Evolutionary conservation across 2,797 vertebrate genomes (phyloP).

Genomic region (Sebastiscus albofasciatus): DNA sequence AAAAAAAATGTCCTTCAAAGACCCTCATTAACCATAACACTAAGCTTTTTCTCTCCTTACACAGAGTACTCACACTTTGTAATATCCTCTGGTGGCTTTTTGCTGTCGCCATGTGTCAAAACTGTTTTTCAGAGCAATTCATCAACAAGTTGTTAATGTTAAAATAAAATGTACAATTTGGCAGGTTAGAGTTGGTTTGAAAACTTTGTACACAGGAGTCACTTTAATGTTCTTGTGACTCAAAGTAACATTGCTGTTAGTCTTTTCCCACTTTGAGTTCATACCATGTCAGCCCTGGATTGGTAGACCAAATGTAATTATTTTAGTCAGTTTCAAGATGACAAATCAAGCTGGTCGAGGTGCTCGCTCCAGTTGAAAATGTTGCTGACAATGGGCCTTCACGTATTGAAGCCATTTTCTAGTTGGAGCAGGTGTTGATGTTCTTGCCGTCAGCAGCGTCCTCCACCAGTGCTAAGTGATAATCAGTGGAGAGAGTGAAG

Average conservation of each 20-base stretch:
- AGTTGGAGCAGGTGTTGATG: conserved; percentile 95
- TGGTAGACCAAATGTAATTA: neutral
- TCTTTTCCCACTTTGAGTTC: conserved; percentile 29
- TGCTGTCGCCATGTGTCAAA: conserved; percentile 6
- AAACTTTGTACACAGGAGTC: conserved; percentile 19
- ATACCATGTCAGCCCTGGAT: conserved; percentile 4
- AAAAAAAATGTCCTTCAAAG: conserved; percentile 62
- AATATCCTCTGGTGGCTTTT: conserved; percentile 23
- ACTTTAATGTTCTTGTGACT: neutral
- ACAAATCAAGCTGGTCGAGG: conserved; percentile 10
- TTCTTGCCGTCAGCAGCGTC: conserved; percentile 94
- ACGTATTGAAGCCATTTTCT: conserved; percentile 59
- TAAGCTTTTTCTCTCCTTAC: conserved; percentile 22
- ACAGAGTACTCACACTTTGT: conserved; percentile 41
- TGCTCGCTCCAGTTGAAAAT: conserved; percentile 4
- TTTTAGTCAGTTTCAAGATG: conserved; percentile 33
- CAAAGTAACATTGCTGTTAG: conserved; percentile 5
- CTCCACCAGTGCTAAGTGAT: conserved; percentile 93
- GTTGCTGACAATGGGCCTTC: neutral
- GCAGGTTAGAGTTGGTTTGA: conserved; percentile 19
- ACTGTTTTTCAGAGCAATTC: conserved; percentile 18
- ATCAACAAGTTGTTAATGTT: neutral
- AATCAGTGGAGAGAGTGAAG: conserved; percentile 96
- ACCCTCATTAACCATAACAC: conserved; percentile 27
- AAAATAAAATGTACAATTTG: conserved; percentile 19